Conservation (phyloP, 2,797 vertebrate species). For the Caiman crocodilus region DNA sequence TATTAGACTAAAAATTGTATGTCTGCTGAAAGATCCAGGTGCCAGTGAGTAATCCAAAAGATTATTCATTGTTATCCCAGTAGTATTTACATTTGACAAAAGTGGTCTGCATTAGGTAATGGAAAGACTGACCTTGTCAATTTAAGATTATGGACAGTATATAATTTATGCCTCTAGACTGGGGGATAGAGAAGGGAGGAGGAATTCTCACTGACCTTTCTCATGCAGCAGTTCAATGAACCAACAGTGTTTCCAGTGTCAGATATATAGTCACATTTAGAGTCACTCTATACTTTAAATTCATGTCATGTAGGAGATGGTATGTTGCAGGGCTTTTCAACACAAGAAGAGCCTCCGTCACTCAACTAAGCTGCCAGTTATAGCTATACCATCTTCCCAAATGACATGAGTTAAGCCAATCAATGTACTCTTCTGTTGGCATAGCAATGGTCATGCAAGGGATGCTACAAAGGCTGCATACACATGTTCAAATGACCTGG, state of each 20-base stretch:
- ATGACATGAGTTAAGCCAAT: no score
- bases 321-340: not conserved
- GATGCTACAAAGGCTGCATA: no score
- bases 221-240: not conserved
- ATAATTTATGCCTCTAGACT: rapidly evolving
- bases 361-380: not conserved
- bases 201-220: not conserved
- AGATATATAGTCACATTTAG: not conserved
- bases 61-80: not conserved
- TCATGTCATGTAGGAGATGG: not conserved
- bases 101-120: not conserved
- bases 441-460: no score
- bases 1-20: rapidly evolving
- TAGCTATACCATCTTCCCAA: no score
- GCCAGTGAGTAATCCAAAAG: rapidly evolving
- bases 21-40: not conserved
- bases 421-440: no score
- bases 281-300: not conserved
- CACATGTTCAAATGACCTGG: no score
- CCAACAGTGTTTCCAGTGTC: not conserved
- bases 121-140: not conserved
- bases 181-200: not conserved
- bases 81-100: not conserved
- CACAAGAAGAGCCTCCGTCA: not conserved
- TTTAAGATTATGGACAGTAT: not conserved